A percentile compares a stretch with the other conserved stretches of the same genome.
phyloP scores from a whole-genome alignment of 2,113 vertebrate genomes.

The Corythornis vintsioides region DNA sequence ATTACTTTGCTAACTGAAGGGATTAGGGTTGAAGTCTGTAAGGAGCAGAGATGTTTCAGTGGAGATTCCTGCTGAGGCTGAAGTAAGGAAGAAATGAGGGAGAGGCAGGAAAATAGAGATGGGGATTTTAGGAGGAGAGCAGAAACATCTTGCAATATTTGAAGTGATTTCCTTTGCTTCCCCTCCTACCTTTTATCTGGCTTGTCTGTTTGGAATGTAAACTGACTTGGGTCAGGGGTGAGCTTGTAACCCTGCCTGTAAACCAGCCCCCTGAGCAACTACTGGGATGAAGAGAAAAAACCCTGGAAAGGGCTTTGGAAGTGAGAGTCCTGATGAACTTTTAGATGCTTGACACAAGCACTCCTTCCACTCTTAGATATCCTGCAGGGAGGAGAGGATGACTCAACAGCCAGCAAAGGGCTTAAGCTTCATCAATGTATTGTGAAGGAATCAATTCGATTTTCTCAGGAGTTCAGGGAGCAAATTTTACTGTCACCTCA shows the following conservation, averaged over 20 bases:
- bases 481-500: background rate
- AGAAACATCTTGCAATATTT: background rate
- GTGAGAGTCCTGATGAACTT: background rate
- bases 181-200: slow-evolving; percentile 16
- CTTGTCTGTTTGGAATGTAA: slow-evolving; percentile 48
- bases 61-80: background rate
- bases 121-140: background rate
- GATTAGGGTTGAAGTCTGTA: background rate
- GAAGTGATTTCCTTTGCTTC: background rate
- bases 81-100: background rate
- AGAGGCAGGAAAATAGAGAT: background rate
- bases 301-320: background rate
- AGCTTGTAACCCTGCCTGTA: background rate
- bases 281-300: background rate
- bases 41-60: background rate
- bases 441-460: background rate
- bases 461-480: background rate
- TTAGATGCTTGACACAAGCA: background rate
- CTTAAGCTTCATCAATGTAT: background rate
- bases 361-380: background rate
- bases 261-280: background rate
- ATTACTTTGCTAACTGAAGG: background rate
- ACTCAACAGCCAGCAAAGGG: background rate
- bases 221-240: slow-evolving; percentile 27
- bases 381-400: background rate